Conservation (phyloP, 2,113 vertebrate species). For the Serilophus lunatus region DNA sequence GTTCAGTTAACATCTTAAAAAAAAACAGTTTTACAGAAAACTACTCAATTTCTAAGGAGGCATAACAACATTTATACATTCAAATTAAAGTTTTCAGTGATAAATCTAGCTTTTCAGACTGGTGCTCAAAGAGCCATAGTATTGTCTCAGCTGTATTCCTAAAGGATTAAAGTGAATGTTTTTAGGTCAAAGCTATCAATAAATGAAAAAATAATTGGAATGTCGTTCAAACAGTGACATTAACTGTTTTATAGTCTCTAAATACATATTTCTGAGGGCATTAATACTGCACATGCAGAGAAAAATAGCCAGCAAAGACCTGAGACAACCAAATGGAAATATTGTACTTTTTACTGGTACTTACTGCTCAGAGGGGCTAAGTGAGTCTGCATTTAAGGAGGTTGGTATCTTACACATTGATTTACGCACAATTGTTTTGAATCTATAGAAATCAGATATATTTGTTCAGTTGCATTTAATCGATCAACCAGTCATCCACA, state of each 20-base stretch:
- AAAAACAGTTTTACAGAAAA: slow-evolving; percentile 36
- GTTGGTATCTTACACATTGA: not conserved
- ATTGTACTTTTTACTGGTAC: not conserved
- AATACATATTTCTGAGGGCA: slow-evolving; percentile 54
- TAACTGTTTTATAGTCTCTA: slow-evolving; percentile 58
- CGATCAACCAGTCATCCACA: not conserved
- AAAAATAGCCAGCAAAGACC: slow-evolving; percentile 20
- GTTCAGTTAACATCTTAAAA: slow-evolving; percentile 34
- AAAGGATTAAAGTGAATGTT: slow-evolving; percentile 57
- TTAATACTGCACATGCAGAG: not conserved
- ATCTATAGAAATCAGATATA: not conserved
- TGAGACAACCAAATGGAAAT: slow-evolving; percentile 40
- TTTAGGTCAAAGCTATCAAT: slow-evolving; percentile 77
- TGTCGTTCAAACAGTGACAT: slow-evolving; percentile 81
- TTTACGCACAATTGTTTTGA: not conserved
- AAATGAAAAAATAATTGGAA: slow-evolving; percentile 85
- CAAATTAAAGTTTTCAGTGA: slow-evolving; percentile 48
- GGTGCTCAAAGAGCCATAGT: slow-evolving; percentile 47
- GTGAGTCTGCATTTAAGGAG: not conserved
- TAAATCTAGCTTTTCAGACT: slow-evolving; percentile 43
- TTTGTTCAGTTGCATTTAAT: not conserved
- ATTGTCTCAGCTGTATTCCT: slow-evolving; percentile 52
- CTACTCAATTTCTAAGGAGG: slow-evolving; percentile 27
- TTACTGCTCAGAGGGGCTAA: not conserved
- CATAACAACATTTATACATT: slow-evolving; percentile 59